Evolutionary conservation across 2,797 vertebrate species (phyloP), one percentile per base, ranked within the genome.

Genomic region (Propithecus perrieri): DNA sequence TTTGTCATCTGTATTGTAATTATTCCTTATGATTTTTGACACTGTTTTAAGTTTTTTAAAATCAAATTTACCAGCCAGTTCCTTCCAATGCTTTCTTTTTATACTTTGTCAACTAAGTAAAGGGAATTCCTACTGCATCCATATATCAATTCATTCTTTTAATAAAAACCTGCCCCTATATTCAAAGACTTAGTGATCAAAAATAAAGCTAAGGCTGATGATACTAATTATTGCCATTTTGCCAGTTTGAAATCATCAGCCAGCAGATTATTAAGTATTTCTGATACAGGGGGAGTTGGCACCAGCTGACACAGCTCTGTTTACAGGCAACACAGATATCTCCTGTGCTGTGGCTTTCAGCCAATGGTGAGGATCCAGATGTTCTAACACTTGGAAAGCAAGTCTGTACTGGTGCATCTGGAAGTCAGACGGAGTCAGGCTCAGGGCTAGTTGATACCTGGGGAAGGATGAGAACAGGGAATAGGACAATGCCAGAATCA

Each of bases 201-300:
- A 26, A 87, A 63, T 74, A 89, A 83, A 91, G 24, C 41, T 35
- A 90, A 72, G 11, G 14, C 57, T 86, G n/a, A 50, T 22, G 41
- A 78, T 57, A 33, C 26, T 71, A 55, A 91, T 59, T n/a, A 59
- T 26, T 89, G 43, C n/a, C 57, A 10, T 75, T 84, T 85, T 93
- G 24, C 30, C 53, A 76, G 59, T 59, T 87, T 96, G 74, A 76
- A 94, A 92, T 72, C 50, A 65, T 72, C 18, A 30, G 11, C 65
- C 81, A 67, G 4, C 46, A 91, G 75, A 72, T 93, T 95, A 89
- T 76, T 67, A 95, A 91, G 22, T 69, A 33, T 78, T 53, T 79
- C 59, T 91, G 55, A 43, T 50, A 20, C 35, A n/a, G 35, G 24
- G 75, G 33, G 28, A 80, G 63, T 24, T 93, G 89, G 89, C 57